phyloP scores from a whole-genome alignment of 64 coral and sea anemone genomes.

The Pocillopora verrucosa region DNA sequence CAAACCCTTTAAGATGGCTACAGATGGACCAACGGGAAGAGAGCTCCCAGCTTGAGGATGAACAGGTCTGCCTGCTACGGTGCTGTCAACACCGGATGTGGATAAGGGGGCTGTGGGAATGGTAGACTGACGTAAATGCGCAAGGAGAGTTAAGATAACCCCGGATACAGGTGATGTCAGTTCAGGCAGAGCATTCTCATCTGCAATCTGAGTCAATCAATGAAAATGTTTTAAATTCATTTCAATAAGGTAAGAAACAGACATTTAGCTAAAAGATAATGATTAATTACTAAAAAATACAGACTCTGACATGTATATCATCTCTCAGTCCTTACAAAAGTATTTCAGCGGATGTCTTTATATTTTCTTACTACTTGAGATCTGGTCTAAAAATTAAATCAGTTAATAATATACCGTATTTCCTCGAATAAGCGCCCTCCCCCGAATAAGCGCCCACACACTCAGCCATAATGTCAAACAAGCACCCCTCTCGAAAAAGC shows the following conservation, averaged over 20 bases:
- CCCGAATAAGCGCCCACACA: too few species aligned
- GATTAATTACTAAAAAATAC: too few species aligned
- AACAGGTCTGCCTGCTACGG: slow-evolving; percentile 14
- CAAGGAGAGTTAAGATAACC: slow-evolving; percentile 85
- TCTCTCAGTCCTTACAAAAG: too few species aligned
- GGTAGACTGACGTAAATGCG: slow-evolving; percentile 85
- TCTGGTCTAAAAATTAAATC: too few species aligned
- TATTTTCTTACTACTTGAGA: too few species aligned
- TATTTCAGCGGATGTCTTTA: too few species aligned
- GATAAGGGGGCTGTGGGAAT: slow-evolving; percentile 34
- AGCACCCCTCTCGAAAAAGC: too few species aligned
- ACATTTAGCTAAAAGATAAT: not conserved
- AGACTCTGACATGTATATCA: too few species aligned
- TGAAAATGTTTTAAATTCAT: not conserved
- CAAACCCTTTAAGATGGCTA: slow-evolving; percentile 84
- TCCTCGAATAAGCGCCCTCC: too few species aligned
- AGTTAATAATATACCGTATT: too few species aligned
- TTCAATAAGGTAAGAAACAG: not conserved
- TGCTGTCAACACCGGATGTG: slow-evolving; percentile 16
- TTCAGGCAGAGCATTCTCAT: slow-evolving; percentile 78
- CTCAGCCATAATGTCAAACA: too few species aligned
- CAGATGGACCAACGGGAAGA: slow-evolving; percentile 70
- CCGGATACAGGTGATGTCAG: slow-evolving; percentile 90
- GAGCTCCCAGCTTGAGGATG: slow-evolving; percentile 31
- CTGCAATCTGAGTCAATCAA: slow-evolving; percentile 64